Conservation (phyloP, 2,797 vertebrate species). For the Coilia nasus region DNA sequence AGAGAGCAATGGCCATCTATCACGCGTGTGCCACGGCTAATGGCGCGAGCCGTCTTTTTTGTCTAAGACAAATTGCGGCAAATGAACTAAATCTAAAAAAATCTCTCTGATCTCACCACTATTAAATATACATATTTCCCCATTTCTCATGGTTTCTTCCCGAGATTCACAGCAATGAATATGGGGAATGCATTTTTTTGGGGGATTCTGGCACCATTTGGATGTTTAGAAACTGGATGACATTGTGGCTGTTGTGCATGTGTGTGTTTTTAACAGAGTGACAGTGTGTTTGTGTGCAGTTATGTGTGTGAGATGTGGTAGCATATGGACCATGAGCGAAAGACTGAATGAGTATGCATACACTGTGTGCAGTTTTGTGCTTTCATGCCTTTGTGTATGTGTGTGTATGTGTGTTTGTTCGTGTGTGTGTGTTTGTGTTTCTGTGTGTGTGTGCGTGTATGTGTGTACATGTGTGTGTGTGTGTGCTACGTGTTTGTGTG, state of each 20-base stretch:
- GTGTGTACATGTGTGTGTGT: background rate
- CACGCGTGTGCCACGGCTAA: conserved; percentile 28
- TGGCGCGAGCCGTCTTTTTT: conserved; percentile 21
- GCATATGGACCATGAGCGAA: too few species aligned
- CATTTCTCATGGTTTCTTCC: background rate
- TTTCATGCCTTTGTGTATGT: background rate
- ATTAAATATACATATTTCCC: conserved; percentile 19
- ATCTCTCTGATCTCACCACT: conserved; percentile 20
- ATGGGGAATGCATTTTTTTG: too few species aligned
- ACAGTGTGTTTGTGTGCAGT: background rate
- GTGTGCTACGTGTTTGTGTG: background rate
- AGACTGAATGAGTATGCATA: too few species aligned
- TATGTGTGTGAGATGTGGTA: too few species aligned
- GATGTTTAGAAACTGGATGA: too few species aligned
- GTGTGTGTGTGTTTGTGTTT: background rate
- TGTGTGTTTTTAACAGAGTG: background rate
- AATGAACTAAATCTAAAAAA: conserved; percentile 39
- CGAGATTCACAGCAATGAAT: background rate
- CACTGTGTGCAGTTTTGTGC: background rate
- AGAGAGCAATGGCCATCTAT: conserved; percentile 37
- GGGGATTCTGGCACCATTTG: too few species aligned
- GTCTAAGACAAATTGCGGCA: conserved; percentile 41
- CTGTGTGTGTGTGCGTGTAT: background rate
- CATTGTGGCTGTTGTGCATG: background rate
- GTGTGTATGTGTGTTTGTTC: background rate